Evolutionary conservation across 2,888 invertebrate species (phyloP).

Genomic region (Tetragonula carbonaria): DNA sequence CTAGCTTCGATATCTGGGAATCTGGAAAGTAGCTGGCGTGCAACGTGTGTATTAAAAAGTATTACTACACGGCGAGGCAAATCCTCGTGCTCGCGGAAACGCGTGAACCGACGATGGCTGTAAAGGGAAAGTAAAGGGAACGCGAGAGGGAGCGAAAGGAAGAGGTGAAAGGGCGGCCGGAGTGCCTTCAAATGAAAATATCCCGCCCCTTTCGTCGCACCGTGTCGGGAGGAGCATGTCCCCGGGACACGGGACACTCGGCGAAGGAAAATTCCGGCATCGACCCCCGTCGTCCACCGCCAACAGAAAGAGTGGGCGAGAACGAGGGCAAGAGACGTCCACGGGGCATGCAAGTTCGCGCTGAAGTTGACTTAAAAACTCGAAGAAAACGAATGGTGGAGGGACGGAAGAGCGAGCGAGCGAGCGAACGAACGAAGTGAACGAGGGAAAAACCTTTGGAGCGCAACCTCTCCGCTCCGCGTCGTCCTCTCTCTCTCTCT

Average conservation of each 20-base stretch:
- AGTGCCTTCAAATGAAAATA: slow-evolving; percentile 62
- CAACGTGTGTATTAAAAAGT: slow-evolving; percentile 30
- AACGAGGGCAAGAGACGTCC: slow-evolving; percentile 60
- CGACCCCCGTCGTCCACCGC: neutral
- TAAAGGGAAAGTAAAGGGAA: neutral
- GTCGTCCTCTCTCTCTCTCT: too few relatives aligned
- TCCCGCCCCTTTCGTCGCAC: slow-evolving; percentile 23
- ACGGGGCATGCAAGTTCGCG: slow-evolving; percentile 59
- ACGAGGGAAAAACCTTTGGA: neutral
- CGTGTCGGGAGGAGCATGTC: slow-evolving; percentile 41
- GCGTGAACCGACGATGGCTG: slow-evolving; percentile 34
- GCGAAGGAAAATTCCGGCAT: slow-evolving; percentile 36
- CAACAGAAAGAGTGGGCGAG: slow-evolving; percentile 17
- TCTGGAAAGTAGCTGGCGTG: slow-evolving; percentile 17
- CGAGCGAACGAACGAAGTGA: slow-evolving; percentile 17
- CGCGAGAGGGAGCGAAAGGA: neutral
- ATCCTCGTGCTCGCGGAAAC: slow-evolving; percentile 44
- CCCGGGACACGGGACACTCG: slow-evolving; percentile 40
- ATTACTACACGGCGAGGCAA: slow-evolving; percentile 50
- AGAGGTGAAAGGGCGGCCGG: neutral
- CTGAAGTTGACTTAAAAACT: slow-evolving; percentile 67
- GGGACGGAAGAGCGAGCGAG: slow-evolving; percentile 14
- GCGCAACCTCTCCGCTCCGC: too few relatives aligned
- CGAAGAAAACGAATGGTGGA: slow-evolving; percentile 9
- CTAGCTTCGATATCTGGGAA: slow-evolving; percentile 5